Evolutionary conservation across 2,113 vertebrate species (phyloP), one percentile per base, ranked within the genome.

Genomic region (Sardina pilchardus): DNA sequence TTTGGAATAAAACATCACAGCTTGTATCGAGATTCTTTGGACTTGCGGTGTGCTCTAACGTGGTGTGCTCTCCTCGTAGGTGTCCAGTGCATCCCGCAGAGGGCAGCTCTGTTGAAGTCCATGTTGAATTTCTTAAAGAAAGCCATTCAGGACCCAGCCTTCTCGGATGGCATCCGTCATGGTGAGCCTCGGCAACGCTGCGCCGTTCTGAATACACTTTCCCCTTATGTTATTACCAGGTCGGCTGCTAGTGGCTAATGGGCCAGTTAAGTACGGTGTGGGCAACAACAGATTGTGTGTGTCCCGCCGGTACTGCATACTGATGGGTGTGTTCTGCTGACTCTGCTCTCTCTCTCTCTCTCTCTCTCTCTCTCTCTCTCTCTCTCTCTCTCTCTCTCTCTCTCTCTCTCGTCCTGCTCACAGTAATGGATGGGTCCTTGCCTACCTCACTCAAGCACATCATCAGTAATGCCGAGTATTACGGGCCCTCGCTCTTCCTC

Each of bases 81-180:
- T 80, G 96, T 96, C 86, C 98, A 99, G 94, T 99, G 98, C 92
- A 99, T 99, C 92, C 98, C 98, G 44, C 97, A 98, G 86, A 95
- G 98, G 63, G 98, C 98, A 4, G 97, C 98, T 84, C 93, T 99
- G 92, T 96, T 99, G 87, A 99, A 99, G 90, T 99, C 98, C 0
- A 99, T 99, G 98, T 94, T 99, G 85, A 99, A 99, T 91, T 99
- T 99, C 93, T 95, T 99, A 84, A 99, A 99, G 92, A 99, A 99
- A 94, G 98, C 98, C 93, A 99, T 99, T 93, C 97, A 98, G 89
- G 98, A 98, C 88, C 97, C 98, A 7, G 97, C 98, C 86, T 99
- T 99, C 83, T 98, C 98, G 34, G 98, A 99, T 84, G 97, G 97
- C 85, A 99, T 99, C 89, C 96, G 98, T 45, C 97, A 99, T 50